phyloP scores from a whole-genome alignment of 1,140 invertebrate species.

The Cherax quadricarinatus region DNA sequence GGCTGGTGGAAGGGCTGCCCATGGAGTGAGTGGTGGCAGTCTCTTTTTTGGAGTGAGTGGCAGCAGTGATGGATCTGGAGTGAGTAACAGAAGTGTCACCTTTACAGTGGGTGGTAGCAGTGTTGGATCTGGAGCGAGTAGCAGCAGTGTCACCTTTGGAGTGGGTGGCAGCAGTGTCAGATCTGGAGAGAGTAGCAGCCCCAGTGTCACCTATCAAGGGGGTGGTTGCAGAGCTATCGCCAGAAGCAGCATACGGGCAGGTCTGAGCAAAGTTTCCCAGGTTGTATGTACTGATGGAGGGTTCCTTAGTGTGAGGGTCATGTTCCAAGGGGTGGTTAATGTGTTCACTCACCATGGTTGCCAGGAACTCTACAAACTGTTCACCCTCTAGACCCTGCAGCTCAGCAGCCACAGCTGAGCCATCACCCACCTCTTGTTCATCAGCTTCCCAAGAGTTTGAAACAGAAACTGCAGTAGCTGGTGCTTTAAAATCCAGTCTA shows the following conservation, averaged over 20 bases:
- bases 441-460: not conserved
- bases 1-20: not conserved
- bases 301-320: not conserved
- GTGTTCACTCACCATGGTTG: not conserved
- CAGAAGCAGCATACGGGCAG: not conserved
- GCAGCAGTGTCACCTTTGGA: not conserved
- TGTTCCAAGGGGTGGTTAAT: no score
- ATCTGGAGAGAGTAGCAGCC: not conserved
- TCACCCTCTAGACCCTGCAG: conserved; percentile 37
- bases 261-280: no score
- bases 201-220: not conserved
- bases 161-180: not conserved
- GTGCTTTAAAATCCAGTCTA: not conserved
- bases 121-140: not conserved
- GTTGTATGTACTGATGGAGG: not conserved
- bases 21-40: not conserved
- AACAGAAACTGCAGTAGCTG: not conserved
- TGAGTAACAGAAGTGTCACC: not conserved
- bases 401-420: conserved; percentile 4
- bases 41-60: not conserved
- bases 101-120: not conserved
- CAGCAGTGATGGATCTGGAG: not conserved
- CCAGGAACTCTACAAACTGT: conserved; percentile 38
- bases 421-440: conserved; percentile 32
- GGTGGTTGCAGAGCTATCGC: not conserved